Base-by-base conservation (phyloP, 92 coral and sea anemone genomes). In the Metridium senile region DNA sequence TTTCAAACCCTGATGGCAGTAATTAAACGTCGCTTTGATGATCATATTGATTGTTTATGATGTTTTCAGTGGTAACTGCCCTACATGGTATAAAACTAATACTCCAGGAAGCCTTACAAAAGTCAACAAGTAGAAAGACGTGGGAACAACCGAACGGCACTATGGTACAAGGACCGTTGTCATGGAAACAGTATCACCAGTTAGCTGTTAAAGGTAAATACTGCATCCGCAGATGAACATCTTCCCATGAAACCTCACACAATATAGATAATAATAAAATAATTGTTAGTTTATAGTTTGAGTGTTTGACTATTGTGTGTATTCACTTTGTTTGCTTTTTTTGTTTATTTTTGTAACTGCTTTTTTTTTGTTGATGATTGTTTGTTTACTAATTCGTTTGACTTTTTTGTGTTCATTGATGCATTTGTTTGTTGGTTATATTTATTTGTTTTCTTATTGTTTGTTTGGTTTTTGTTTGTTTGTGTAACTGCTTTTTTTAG, bases 131-230 rank as follows among this genome's bases (percentile, higher is more conserved):
- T 53, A 81, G 97, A 64, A 96, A 96, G 76, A 96, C 99, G 10
- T 96, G 99, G 99, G 99, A 96, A 43, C 99, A 96, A 52, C 97
- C 97, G 2, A 88, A 91, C 52, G 97, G 97, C 8, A 92, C 99
- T 20, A 86, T 87, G 66, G 97, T 96, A 18, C 99, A 96, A 62
- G 99, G 99, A 1, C 99, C 99, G 17, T 74, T 96, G 83, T 96
- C 99, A 23, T 89, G 97, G 97, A 92, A 90, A 71, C 97, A 96
- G 81, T 86, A 93, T 29, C 92, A 93, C 53, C 97, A 89, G 53
- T 71, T 96, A 21, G 94, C 94, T 59, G 85, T 90, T 46, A 93
- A 91, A 85, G 97, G 97, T 87, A 83, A 31, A 62, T 22, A 27
- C n/a, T n/a, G n/a, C n/a, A n/a, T n/a, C n/a, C n/a, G n/a, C n/a